Conservation (phyloP, 2,113 vertebrate species). For the Lutjanus erythropterus region DNA sequence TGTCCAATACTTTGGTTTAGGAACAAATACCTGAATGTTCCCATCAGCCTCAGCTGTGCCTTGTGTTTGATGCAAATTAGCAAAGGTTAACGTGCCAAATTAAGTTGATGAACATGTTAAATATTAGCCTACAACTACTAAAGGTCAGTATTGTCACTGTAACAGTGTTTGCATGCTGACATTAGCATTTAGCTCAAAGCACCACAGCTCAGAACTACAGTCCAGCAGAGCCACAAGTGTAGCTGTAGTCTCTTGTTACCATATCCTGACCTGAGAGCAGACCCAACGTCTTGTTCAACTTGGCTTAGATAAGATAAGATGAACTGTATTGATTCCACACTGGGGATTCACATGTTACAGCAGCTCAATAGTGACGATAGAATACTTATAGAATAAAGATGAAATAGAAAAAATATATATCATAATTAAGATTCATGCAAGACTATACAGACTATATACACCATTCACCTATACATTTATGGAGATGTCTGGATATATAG, state of each 20-base stretch:
- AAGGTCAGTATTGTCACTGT: neutral
- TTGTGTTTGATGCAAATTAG: neutral
- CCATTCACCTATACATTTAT: too few species aligned
- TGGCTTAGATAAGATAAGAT: too few species aligned
- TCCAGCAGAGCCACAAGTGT: neutral
- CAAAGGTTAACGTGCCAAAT: neutral
- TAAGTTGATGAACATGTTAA: neutral
- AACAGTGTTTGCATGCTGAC: neutral
- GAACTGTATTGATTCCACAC: too few species aligned
- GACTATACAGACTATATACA: too few species aligned
- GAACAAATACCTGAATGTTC: neutral
- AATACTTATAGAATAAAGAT: too few species aligned
- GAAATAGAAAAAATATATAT: too few species aligned
- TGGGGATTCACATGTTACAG: too few species aligned
- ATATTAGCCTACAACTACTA: neutral
- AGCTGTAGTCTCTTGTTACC: neutral
- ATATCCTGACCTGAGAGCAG: neutral
- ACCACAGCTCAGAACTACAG: neutral
- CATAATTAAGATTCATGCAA: too few species aligned
- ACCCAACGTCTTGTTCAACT: neutral
- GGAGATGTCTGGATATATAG: too few species aligned
- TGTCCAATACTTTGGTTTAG: too few species aligned
- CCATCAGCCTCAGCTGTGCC: neutral
- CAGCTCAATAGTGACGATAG: too few species aligned
- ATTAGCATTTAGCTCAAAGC: neutral